Conservation (phyloP, 2,113 vertebrate species). For the Argyrosomus japonicus region DNA sequence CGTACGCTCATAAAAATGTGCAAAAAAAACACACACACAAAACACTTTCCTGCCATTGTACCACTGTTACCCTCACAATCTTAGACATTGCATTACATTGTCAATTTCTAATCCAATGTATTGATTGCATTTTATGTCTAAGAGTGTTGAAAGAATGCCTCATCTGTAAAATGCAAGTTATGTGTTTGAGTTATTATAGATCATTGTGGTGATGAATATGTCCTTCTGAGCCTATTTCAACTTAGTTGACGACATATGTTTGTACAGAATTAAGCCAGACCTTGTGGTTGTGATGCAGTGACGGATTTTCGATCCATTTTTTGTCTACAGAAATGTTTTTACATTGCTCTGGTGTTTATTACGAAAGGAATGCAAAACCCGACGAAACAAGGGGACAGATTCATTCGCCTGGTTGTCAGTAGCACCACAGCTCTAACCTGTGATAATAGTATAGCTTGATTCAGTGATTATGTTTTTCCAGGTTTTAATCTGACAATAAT, state of each 20-base stretch:
- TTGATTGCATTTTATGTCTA: not conserved
- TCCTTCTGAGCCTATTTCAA: not conserved
- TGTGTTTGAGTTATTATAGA: not conserved
- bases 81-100: not conserved
- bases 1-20: not conserved
- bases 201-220: not conserved
- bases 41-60: not conserved
- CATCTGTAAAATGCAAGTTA: not conserved
- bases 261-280: not conserved
- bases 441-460: not conserved
- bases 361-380: not conserved
- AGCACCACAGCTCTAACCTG: not conserved
- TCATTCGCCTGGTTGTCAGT: not conserved
- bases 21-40: too few relatives aligned
- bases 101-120: not conserved
- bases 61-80: not conserved
- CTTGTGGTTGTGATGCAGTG: not conserved
- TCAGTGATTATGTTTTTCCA: slow-evolving; percentile 7
- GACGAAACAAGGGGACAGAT: not conserved
- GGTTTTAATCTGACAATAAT: slow-evolving; percentile 14
- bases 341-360: not conserved
- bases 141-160: not conserved
- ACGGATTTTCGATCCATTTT: not conserved
- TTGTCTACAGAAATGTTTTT: not conserved
- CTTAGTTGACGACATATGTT: not conserved